Base-by-base conservation (phyloP, 2,113 vertebrate species). In the Orientallactaga bullata region DNA sequence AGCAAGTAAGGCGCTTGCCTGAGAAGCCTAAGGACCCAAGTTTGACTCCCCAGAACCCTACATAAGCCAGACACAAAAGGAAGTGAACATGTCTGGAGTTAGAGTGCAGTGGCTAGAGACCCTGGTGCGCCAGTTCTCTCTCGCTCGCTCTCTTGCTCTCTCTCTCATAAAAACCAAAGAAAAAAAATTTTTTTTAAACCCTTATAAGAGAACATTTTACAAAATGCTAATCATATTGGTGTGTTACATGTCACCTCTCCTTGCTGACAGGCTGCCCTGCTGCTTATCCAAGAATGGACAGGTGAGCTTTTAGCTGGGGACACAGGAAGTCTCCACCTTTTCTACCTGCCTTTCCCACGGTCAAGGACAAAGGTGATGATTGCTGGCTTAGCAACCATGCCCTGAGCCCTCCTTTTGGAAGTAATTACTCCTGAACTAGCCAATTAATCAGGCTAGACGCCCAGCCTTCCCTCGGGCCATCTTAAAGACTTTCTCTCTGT, bases 381-480 rank as follows among this genome's bases (percentile, higher is more conserved):
- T 8, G 10, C 6, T 55, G 85, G 55, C 72, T 69, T 86, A 51
- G 60, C 68, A 80, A 78, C 32, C 1, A 0, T 5, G 24, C 13
- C 32, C 42, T n/a, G 26, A 26, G 17, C 26, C 13, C 42, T 95
- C 20, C 37, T 30, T 94, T 79, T 83, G 71, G 81, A 91, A 86
- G 73, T 85, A 90, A 3, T 91, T 91, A 85, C 47, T 90, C 51
- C 42, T 2, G 21, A 92, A 16, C 85, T 60, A 89, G 23, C 51
- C 58, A 78, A 82, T 82, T 81, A 90, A 88, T 85, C 88, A 58
- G 69, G 82, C 78, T 74, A 94, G 82, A 90, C 82, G 37, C 39
- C 71, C 23, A 23, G 20, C 20, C 24, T 94, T 37, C 83, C 82
- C 47, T 35, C 58, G n/a, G 76, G 61, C 51, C 71, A 51, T 55